Base-by-base conservation (phyloP, 2,888 invertebrate species). In the Agriopis marginaria region DNA sequence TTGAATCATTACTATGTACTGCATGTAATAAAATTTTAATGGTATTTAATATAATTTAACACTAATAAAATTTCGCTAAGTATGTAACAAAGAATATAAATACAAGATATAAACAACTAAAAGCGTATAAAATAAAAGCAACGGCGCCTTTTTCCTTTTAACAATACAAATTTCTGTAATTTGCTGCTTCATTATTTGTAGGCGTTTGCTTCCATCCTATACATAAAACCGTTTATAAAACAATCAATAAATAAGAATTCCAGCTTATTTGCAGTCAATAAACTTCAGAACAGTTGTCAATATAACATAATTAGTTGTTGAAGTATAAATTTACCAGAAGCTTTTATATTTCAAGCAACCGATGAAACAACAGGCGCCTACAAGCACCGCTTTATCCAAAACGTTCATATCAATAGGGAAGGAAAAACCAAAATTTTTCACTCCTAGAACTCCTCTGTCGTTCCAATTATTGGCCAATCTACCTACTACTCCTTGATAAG, bases 341-440 rank as follows among this genome's bases (percentile, higher is more conserved):
- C 45, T 66, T 63, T 60, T 74, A 73, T 77, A 82, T 74, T 82
- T 84, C 54, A 82, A 74, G 73, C 75, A 83, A 40, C 82, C 82
- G 45, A 88, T 85, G 40, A 89, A 70, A 71, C 88, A 87, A 59
- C 88, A 84, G 5, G 89, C 88, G 12, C 88, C 89, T 0, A 89
- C 70, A 17, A 89, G 59, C 23, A 85, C 80, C 0, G 85, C 82
- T 71, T 89, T 90, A n/a, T 82, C 76, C 39, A 72, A 72, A 0
- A 86, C 73, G 45, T 82, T 77, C 74, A 86, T 77, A 9, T 83
- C 82, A 0, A 73, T 67, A 0, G 89, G 88, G 45, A 89, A 89
- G 3, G 82, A 73, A 0, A 89, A 73, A 7, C 79, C 84, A 51
- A 82, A 83, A 63, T 80, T 81, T 0, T 81, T 75, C 4, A 74